Conservation (phyloP, 1,140 invertebrate genomes). For the Diploscapter pachys region DNA sequence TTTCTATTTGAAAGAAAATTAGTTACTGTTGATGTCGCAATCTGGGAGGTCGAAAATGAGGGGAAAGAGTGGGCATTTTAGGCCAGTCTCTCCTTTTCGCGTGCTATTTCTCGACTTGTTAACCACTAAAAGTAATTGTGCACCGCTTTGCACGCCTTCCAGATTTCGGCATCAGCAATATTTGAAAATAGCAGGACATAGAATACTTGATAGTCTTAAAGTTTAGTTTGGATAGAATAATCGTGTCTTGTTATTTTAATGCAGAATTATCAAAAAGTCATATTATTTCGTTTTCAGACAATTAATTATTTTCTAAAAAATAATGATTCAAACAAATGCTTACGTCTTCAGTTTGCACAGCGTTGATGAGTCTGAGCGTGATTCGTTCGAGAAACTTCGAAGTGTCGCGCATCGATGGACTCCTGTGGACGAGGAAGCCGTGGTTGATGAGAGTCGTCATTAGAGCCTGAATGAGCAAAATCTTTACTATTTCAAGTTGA, state of each 20-base stretch:
- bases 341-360: background rate
- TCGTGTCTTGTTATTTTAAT: background rate
- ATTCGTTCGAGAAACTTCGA: constrained; percentile 20
- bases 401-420: constrained; percentile 12
- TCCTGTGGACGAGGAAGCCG: constrained; percentile 25
- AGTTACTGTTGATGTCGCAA: background rate
- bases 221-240: too few relatives aligned
- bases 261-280: background rate
- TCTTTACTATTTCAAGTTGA: background rate
- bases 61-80: too few relatives aligned
- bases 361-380: background rate
- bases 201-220: too few relatives aligned
- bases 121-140: too few relatives aligned
- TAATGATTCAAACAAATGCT: background rate
- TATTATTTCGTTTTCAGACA: too few relatives aligned
- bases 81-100: too few relatives aligned
- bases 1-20: background rate
- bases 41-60: too few relatives aligned
- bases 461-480: constrained; percentile 12
- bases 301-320: background rate
- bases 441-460: constrained; percentile 14
- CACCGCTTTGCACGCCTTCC: too few relatives aligned
- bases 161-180: too few relatives aligned
- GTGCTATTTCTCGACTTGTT: too few relatives aligned
- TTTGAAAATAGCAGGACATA: too few relatives aligned